phyloP scores from a whole-genome alignment of 2,797 vertebrate species.

The Philypnodon macrostomus region DNA sequence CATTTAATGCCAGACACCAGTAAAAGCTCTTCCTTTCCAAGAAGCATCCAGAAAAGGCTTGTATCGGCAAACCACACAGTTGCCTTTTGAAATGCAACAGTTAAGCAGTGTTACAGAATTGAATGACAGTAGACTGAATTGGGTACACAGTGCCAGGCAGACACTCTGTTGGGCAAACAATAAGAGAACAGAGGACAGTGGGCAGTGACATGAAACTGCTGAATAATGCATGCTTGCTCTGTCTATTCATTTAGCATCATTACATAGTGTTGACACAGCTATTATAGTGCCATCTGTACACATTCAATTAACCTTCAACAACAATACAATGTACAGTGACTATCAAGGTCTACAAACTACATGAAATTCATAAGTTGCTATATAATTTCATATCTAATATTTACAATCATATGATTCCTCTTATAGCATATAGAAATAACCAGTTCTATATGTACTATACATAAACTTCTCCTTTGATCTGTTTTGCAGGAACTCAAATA shows the following conservation, averaged over 20 bases:
- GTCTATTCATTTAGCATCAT: constrained; percentile 46
- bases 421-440: not conserved
- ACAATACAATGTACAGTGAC: not conserved
- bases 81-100: constrained; percentile 66
- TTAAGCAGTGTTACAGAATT: constrained; percentile 39
- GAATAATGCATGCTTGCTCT: constrained; percentile 50
- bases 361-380: not conserved
- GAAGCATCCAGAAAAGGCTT: constrained; percentile 62
- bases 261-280: constrained; percentile 31
- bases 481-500: constrained; percentile 76
- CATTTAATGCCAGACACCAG: constrained; percentile 42
- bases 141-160: constrained; percentile 59
- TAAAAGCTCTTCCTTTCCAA: constrained; percentile 64
- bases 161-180: constrained; percentile 54
- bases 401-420: not conserved
- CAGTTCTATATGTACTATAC: not conserved
- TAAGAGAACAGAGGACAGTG: constrained; percentile 59
- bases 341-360: not conserved
- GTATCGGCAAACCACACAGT: too few relatives aligned
- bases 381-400: too few relatives aligned
- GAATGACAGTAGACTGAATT: constrained; percentile 52
- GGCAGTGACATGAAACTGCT: constrained; percentile 40
- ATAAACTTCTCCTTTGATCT: constrained; percentile 7
- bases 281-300: constrained; percentile 18
- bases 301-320: constrained; percentile 25